Base-by-base conservation (phyloP, 2,113 vertebrate genomes). In the Psettodes erumei region DNA sequence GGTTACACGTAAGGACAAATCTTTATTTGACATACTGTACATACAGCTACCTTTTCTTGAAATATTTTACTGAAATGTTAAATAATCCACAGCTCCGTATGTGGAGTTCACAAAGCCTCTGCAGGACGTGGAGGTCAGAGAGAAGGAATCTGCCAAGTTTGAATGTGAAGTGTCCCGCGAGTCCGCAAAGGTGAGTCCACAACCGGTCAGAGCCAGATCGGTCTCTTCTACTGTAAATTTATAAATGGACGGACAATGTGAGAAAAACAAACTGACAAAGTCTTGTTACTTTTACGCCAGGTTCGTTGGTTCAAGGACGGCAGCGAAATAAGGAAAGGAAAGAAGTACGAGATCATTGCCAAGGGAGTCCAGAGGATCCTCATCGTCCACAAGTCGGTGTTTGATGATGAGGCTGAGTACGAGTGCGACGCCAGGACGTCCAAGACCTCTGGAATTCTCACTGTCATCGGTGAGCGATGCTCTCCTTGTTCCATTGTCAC, bases 261-360 rank as follows among this genome's bases (percentile, higher is more conserved):
- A 25, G 13, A 50, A 25, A 16, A 13, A 18, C 7, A 8, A 27
- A 16, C 15, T 25, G 13, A 27, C 5, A 16, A 47, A 5, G 6
- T 19, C 25, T 21, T 3, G 6, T 32, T 28, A 54, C 47, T 54
- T 0, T 54, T 18, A 2, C 23, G 6, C 18, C 37, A 68, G 83
- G 98, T 97, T 53, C 93, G 94, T 28, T 99, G 98, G 98, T 98
- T 98, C 91, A 98, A 95, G 88, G 98, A 99, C 64, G 98, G 98
- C 67, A 89, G 89, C 47, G 98, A 99, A 94, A 97, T 99, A 82
- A 94, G 96, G 90, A 99, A 98, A 90, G 96, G 98, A 80, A 99
- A 99, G 87, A 99, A 99, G 70, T 98, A 97, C 50, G 98, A 99
- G 82, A 97, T 99, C 21, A 95, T 96, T 48, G 93, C 95, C 35